phyloP scores from a whole-genome alignment of 2,113 vertebrate species.

The Pluvianellus socialis region DNA sequence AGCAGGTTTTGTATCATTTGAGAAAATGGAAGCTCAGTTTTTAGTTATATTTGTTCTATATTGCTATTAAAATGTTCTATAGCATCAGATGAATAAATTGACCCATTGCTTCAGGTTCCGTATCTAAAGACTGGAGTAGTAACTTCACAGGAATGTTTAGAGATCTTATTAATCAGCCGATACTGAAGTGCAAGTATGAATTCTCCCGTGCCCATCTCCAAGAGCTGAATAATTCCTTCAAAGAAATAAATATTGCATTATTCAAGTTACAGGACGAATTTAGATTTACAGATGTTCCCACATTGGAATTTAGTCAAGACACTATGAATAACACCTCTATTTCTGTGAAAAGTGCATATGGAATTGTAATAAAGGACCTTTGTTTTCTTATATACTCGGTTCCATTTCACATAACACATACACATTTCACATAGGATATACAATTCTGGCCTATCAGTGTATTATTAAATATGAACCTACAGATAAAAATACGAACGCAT shows the following conservation, averaged over 20 bases:
- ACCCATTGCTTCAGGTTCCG: not conserved
- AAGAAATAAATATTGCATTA: constrained; percentile 1
- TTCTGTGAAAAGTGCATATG: not conserved
- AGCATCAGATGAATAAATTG: not conserved
- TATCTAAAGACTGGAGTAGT: not conserved
- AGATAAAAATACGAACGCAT: not conserved
- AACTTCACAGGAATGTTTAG: not conserved
- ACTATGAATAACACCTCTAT: not conserved
- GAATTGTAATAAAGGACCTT: not conserved
- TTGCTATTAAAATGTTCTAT: not conserved
- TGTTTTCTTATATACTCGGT: not conserved
- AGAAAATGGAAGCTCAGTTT: not conserved
- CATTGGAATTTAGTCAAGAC: not conserved
- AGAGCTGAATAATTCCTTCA: not conserved
- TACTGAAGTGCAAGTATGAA: not conserved
- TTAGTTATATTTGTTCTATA: not conserved
- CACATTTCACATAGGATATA: not conserved
- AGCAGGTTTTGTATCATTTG: not conserved
- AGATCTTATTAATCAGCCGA: not conserved
- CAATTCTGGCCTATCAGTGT: not conserved
- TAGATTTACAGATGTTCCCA: not conserved
- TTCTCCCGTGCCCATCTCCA: not conserved
- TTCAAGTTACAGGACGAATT: not conserved
- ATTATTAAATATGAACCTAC: not conserved
- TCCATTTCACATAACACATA: not conserved